Percentiles rank a stretch among this genome's conserved stretches.
Conservation (phyloP, 2,888 invertebrate species). For the Parochlus steinenii region DNA sequence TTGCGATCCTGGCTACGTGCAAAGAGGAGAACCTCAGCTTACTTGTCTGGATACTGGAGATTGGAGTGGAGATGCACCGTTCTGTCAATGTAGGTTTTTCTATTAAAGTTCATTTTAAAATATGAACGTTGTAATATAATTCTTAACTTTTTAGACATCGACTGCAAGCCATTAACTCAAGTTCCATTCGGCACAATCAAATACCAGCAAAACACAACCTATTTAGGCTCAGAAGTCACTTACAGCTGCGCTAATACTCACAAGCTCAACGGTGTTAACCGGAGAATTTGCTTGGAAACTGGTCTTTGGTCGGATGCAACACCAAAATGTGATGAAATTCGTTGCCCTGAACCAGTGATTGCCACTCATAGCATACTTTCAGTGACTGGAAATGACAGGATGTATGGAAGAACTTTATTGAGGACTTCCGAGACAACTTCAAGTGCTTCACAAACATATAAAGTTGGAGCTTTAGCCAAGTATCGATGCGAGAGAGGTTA, state of each 20-base stretch:
- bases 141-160: conserved; percentile 44
- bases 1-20: conserved; percentile 68
- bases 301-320: conserved; percentile 70
- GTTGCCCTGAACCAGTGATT: conserved; percentile 67
- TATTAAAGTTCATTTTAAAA: conserved; percentile 4
- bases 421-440: conserved; percentile 50
- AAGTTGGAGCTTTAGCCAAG: conserved; percentile 71
- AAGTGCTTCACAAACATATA: conserved; percentile 59
- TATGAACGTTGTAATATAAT: conserved; percentile 8
- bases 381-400: conserved; percentile 78
- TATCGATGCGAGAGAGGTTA: conserved; percentile 82
- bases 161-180: conserved; percentile 71
- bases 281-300: conserved; percentile 54
- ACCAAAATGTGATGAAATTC: conserved; percentile 82
- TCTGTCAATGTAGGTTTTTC: conserved; percentile 59
- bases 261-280: conserved; percentile 54
- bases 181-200: conserved; percentile 60
- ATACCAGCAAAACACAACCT: conserved; percentile 62
- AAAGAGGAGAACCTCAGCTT: conserved; percentile 53
- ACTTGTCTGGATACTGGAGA: conserved; percentile 61
- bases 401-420: conserved; percentile 70
- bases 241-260: conserved; percentile 70
- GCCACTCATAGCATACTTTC: conserved; percentile 76
- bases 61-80: conserved; percentile 69
- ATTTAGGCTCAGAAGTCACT: conserved; percentile 60